phyloP scores from a whole-genome alignment of 2,113 vertebrate species.

The Noturus placidus region DNA sequence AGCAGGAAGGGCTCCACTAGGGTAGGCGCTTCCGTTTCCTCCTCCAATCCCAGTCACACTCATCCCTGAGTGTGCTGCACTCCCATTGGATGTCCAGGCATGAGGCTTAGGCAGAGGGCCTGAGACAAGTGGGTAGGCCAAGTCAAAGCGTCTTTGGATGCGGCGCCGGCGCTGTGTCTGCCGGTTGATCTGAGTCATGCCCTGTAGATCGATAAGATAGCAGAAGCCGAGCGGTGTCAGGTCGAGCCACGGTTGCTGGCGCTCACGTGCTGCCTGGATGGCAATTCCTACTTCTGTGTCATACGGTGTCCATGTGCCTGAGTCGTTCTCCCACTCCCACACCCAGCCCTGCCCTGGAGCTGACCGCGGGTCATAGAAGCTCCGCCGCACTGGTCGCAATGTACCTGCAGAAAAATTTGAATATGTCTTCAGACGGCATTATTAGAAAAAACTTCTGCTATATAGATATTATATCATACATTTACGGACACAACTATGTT shows the following conservation, averaged over 20 bases:
- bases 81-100: conserved; percentile 65
- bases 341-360: conserved; percentile 93
- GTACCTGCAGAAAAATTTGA: conserved; percentile 76
- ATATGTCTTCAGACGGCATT: neutral
- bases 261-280: conserved; percentile 95
- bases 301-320: conserved; percentile 93
- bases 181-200: conserved; percentile 97
- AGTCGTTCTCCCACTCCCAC: conserved; percentile 98
- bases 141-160: conserved; percentile 85
- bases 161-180: conserved; percentile 91
- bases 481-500: neutral
- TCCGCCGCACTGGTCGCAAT: conserved; percentile 89
- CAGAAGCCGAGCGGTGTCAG: conserved; percentile 95
- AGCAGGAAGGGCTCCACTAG: conserved; percentile 73
- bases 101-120: conserved; percentile 82
- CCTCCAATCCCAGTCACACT: conserved; percentile 71
- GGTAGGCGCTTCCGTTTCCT: conserved; percentile 73
- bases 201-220: conserved; percentile 96
- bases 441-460: too few species aligned
- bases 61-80: conserved; percentile 70
- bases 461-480: neutral
- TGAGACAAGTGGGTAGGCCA: conserved; percentile 86
- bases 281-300: conserved; percentile 96
- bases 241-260: conserved; percentile 97
- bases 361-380: conserved; percentile 93